Base-by-base conservation (phyloP, 2,113 vertebrate species). In the Vidua chalybeata region DNA sequence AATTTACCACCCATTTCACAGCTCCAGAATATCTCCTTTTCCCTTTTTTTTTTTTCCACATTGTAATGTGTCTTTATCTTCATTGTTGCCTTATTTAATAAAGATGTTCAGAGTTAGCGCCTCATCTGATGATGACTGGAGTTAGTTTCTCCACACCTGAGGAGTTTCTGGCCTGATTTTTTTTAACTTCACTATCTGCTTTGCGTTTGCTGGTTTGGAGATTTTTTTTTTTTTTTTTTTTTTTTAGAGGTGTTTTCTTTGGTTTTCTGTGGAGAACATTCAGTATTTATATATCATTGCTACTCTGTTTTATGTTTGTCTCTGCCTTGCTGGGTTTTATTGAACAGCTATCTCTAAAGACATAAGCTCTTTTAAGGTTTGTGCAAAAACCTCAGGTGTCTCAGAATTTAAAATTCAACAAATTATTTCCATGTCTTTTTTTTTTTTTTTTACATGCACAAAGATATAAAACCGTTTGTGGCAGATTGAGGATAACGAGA, bases 11-110 rank as follows among this genome's bases (percentile, higher is more conserved):
- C 23, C 39, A 14, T 52, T 75, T 86, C 67, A 77, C 48, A 71
- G 30, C 21, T 62, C 35, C 73, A 78, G 48, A 80, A 55, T 31
- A 39, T 33, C 28, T 49, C 12, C 39, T 58, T 69, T 58, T 10
- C 9, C 8, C 2, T 1, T 23, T 37, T 49, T 2, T 71, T 61
- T 33, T 28, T 1, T 27, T 48, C 51, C 2, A 10, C 7, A 10
- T 27, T 62, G 2, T 14, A 4, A 1, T 26, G 37, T 15, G 6
- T 10, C 17, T 81, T 84, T 43, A 6, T 55, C 12, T 27, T 83
- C 14, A 77, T 62, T 28, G 15, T 52, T 45, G 30, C 5, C 30
- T 61, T 39, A 22, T 41, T 55, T 83, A 49, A 75, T 76, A n/a
- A 71, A 71, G 21, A 41, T 27, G 14, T 21, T 46, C 28, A 28